Base-by-base conservation (phyloP, 2,888 invertebrate species). In the Tanypteryx hageni region DNA sequence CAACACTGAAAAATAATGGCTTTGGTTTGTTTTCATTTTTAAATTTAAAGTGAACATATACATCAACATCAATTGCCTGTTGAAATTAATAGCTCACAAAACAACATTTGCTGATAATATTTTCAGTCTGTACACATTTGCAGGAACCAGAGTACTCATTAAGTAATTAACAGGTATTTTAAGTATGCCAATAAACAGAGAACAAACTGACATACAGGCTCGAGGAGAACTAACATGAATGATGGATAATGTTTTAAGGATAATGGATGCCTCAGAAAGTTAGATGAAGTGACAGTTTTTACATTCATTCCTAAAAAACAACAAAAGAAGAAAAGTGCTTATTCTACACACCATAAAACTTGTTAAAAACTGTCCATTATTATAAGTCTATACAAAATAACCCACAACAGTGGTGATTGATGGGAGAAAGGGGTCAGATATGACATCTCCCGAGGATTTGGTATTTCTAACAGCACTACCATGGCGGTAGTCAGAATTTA, bases 101-200 rank as follows among this genome's bases (percentile, higher is more conserved):
- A 68, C 44, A 89, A 89, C 89, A 64, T 44, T n/a, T 68, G 27
- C 86, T 68, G 89, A 64, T n/a, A n/a, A n/a, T 89, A 89, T 64
- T 44, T 44, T 64, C 89, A 89, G 64, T 89, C 64, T 89, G 44
- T 89, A 68, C 44, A 89, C 68, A 89, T 89, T 68, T 89, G 89
- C 64, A 89, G 89, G 89, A 89, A 89, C 64, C 89, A 89, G 64
- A 68, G 64, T 89, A 89, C 61, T 89, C 89, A 89, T 89, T 89
- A 89, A 64, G 89, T 89, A 64, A 86, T 18, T 68, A 64, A 64
- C 89, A 89, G 89, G 64, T 89, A 89, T 89, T 64, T 89, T 68
- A 89, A 64, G 89, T 89, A 89, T 89, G 89, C 89, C 64, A 68
- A 89, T 89, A 89, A 89, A 64, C 89, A 89, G 64, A 89, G 89